Conservation (phyloP, 2,797 vertebrate species). For the Perodicticus potto region DNA sequence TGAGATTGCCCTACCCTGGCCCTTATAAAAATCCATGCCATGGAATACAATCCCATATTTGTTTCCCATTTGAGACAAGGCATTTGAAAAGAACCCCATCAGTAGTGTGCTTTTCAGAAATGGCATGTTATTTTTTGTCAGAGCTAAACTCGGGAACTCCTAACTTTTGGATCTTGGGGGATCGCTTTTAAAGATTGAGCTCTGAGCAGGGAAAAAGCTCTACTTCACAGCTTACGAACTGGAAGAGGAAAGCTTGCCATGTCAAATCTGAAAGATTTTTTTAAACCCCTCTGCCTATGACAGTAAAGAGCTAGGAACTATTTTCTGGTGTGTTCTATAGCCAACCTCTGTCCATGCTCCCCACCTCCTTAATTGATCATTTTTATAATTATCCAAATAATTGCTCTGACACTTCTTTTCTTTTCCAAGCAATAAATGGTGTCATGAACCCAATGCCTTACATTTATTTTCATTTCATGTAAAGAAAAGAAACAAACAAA, state of each 20-base stretch:
- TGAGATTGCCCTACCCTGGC: not conserved
- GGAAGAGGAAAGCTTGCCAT: not conserved
- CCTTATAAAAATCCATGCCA: constrained; percentile 47
- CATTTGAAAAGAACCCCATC: constrained; percentile 36
- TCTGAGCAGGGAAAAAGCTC: constrained; percentile 6
- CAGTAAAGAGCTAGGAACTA: not conserved
- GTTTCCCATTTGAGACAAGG: constrained; percentile 43
- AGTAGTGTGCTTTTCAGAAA: constrained; percentile 25
- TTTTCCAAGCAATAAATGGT: constrained; percentile 38
- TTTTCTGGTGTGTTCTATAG: not conserved
- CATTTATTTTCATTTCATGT: constrained; percentile 45
- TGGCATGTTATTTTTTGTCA: not conserved
- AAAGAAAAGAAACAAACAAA: not conserved
- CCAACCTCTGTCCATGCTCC: not conserved
- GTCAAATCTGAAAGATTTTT: constrained; percentile 3
- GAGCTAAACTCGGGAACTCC: not conserved
- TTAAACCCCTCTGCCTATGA: not conserved
- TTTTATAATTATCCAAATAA: constrained; percentile 42
- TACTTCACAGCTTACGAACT: not conserved
- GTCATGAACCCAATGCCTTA: not conserved
- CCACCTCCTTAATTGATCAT: not conserved
- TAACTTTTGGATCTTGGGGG: constrained; percentile 55
- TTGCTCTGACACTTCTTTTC: not conserved
- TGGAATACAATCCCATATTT: constrained; percentile 18
- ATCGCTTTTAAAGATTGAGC: constrained; percentile 55